A percentile compares a stretch with the other conserved stretches of the same genome.
Evolutionary conservation across 2,888 invertebrate genomes (phyloP).

Genomic region (Tribolium freemani): DNA sequence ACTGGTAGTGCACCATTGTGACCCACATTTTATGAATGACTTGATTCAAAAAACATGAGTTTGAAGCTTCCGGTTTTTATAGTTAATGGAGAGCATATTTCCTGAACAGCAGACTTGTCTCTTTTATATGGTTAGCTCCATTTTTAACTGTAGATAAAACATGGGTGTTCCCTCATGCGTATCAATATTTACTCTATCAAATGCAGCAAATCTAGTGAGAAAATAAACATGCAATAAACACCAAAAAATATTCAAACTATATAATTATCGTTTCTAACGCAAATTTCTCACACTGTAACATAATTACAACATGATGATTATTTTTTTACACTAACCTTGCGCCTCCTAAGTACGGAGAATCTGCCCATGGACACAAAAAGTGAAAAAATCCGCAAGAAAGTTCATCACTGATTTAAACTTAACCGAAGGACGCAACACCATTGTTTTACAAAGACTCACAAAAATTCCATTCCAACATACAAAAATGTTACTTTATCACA

Average conservation of each 20-base stretch:
- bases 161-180: conserved; percentile 38
- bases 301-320: too few relatives aligned
- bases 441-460: neutral
- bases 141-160: conserved; percentile 34
- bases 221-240: neutral
- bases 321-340: conserved; percentile 14
- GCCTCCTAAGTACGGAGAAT: conserved; percentile 9
- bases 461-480: neutral
- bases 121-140: conserved; percentile 8
- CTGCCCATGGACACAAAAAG: conserved; percentile 16
- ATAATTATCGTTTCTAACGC: neutral
- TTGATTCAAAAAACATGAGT: conserved; percentile 17
- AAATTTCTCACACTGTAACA: too few relatives aligned
- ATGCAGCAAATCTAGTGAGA: conserved; percentile 12
- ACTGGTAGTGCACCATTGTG: neutral
- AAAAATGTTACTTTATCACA: conserved; percentile 33
- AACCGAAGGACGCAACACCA: neutral
- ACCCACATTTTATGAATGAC: conserved; percentile 23
- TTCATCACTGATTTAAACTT: conserved; percentile 1
- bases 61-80: conserved; percentile 26
- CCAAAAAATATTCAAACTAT: neutral
- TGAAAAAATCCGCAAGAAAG: conserved; percentile 3
- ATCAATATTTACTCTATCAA: conserved; percentile 11
- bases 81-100: conserved; percentile 32
- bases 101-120: conserved; percentile 24